These are phyloP conservation scores for Montifringilla adamsi DNA, from an alignment of 2,113 vertebrate genomes.

Conservation along the genomic window DNA sequence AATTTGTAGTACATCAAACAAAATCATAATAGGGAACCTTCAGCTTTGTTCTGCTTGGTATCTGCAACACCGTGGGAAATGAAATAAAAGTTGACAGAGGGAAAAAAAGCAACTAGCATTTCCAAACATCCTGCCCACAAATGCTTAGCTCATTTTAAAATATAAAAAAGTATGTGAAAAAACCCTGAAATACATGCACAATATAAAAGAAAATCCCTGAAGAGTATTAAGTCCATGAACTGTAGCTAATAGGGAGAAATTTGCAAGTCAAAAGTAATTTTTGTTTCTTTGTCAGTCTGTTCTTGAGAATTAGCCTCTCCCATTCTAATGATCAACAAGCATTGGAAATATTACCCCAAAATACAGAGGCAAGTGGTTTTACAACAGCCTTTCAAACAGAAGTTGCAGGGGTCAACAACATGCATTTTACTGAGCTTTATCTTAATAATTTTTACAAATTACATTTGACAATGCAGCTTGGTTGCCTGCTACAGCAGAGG, in stretches of 20 bases:
- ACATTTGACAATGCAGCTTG: not conserved
- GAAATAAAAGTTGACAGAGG: not conserved
- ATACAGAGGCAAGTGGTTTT: slow-evolving; percentile 29
- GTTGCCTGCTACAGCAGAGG: not conserved
- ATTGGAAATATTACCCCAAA: slow-evolving; percentile 49
- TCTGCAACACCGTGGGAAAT: slow-evolving; percentile 25
- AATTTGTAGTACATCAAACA: slow-evolving; percentile 56
- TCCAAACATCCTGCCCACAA: slow-evolving; percentile 7
- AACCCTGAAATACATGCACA: not conserved
- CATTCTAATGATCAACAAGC: slow-evolving; percentile 42
- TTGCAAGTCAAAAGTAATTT: slow-evolving; percentile 61
- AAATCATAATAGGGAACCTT: slow-evolving; percentile 42
- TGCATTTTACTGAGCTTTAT: not conserved
- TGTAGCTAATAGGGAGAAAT: slow-evolving; percentile 40
- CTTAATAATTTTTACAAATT: slow-evolving; percentile 6
- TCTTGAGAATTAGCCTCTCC: slow-evolving; percentile 45
- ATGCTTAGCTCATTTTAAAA: not conserved
- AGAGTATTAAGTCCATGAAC: slow-evolving; percentile 20
- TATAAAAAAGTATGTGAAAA: not conserved
- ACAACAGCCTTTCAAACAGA: slow-evolving; percentile 27
- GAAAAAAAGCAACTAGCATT: not conserved
- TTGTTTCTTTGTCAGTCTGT: slow-evolving; percentile 42
- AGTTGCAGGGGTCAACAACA: slow-evolving; percentile 7
- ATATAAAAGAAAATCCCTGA: slow-evolving; percentile 30
- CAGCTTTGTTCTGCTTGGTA: slow-evolving; percentile 12